phyloP scores from a whole-genome alignment of 2,797 vertebrate genomes.

The Carduelis carduelis region DNA sequence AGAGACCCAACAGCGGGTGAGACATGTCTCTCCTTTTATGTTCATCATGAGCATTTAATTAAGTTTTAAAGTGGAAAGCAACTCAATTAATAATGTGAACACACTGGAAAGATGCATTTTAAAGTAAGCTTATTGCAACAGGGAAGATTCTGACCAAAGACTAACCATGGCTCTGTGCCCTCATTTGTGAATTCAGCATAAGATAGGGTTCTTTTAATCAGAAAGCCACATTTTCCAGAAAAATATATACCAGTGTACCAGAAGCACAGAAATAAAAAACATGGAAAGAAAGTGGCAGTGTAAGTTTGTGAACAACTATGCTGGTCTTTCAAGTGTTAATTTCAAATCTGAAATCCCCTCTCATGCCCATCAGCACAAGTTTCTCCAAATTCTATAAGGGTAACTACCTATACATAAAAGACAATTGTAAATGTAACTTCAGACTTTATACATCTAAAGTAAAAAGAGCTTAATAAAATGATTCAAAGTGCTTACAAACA shows the following conservation, averaged over 20 bases:
- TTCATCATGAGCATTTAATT: conserved; percentile 42
- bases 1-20: neutral
- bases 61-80: conserved; percentile 40
- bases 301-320: neutral
- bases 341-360: neutral
- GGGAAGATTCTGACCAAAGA: neutral
- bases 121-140: neutral
- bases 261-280: neutral
- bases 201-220: neutral
- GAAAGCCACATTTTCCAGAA: neutral
- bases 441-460: neutral
- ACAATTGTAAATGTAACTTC: neutral
- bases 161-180: neutral
- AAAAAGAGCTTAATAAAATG: neutral
- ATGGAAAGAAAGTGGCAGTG: neutral
- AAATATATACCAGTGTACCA: neutral
- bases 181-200: neutral
- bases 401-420: neutral
- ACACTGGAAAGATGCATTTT: neutral
- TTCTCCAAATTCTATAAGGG: neutral
- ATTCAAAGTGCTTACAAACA: neutral
- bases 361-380: neutral
- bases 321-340: neutral
- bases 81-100: neutral
- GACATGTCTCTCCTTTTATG: conserved; percentile 17